Percentiles rank a stretch among this genome's conserved stretches.
Evolutionary conservation across 2,888 invertebrate species (phyloP).

Genomic region (Heliconius hortense): DNA sequence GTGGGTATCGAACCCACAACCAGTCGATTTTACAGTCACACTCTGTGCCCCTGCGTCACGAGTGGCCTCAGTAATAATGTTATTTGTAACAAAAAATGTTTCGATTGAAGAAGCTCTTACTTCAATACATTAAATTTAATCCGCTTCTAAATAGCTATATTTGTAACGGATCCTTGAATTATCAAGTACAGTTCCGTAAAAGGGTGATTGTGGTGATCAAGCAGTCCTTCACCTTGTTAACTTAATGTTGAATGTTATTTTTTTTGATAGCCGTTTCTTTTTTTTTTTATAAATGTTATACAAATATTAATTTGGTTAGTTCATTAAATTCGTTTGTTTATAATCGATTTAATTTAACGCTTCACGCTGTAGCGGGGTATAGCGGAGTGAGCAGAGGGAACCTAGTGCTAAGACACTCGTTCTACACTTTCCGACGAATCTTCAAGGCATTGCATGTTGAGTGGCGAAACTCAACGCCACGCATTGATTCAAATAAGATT

Average conservation of each 20-base stretch:
- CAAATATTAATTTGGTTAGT: background rate
- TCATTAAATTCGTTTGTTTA: background rate
- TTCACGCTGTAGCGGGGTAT: too few species aligned
- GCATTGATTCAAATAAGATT: too few species aligned
- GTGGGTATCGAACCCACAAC: too few species aligned
- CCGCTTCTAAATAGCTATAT: constrained; percentile 38
- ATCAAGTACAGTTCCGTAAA: constrained; percentile 65
- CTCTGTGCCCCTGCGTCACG: too few species aligned
- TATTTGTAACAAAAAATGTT: background rate
- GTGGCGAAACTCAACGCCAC: too few species aligned
- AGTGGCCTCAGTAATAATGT: background rate
- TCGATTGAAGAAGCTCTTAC: constrained; percentile 17
- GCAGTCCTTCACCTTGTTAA: constrained; percentile 42
- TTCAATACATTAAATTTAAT: constrained; percentile 30
- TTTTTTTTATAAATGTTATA: background rate
- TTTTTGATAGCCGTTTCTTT: background rate
- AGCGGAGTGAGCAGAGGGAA: too few species aligned
- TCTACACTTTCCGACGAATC: too few species aligned
- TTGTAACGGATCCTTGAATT: constrained; percentile 58
- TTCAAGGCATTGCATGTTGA: too few species aligned
- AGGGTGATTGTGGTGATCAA: constrained; percentile 62
- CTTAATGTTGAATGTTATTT: background rate
- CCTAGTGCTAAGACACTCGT: too few species aligned
- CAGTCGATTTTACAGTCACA: too few species aligned
- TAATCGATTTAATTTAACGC: background rate